Evolutionary conservation across 2,797 vertebrate species (phyloP), one percentile per base, ranked within the genome.

Genomic region (Phalloptychus januarius): DNA sequence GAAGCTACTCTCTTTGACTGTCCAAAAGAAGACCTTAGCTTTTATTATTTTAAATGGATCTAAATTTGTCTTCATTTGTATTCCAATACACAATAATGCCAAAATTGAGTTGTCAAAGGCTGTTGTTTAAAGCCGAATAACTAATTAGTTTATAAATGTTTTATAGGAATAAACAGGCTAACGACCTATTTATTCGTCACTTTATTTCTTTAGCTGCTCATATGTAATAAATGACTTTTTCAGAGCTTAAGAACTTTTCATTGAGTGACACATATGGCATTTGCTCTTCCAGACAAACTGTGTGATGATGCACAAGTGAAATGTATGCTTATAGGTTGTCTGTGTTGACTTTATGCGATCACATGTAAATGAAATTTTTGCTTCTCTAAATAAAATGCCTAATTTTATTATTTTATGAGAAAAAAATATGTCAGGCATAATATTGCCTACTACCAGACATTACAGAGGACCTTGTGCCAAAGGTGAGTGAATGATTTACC

Each of bases 401-500:
- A 12, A 25, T 69, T 69, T 40, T 13, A 23, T 40, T 4, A 23
- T 67, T 38, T 11, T 38, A 36, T 31, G 31, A 23, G 3, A 0
- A 36, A 2, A n/a, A 7, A 18, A 18, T 7, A 4, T 28, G 18
- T 75, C 25, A 5, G 6, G 11, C 44, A 33, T 70, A 31, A 79
- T 40, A 75, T 74, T 71, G 42, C 72, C 65, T 77, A 79, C 80
- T 85, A 79, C 81, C 63, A 81, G 84, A 87, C 83, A 89, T 86
- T 78, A 15, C 74, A 48, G 81, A 86, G 87, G 77, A 86, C 85
- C 87, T 90, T 88, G 81, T 85, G 83, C 86, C 42, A 16, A 31
- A 76, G 74, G 31, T 70, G n/a, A 23, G 77, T 90, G 74, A 93
- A 92, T 95, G 80, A 95, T 94, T 94, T 76, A 92, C 92, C 76